phyloP scores from a whole-genome alignment of 2,113 vertebrate genomes.

The Apteryx mantelli region DNA sequence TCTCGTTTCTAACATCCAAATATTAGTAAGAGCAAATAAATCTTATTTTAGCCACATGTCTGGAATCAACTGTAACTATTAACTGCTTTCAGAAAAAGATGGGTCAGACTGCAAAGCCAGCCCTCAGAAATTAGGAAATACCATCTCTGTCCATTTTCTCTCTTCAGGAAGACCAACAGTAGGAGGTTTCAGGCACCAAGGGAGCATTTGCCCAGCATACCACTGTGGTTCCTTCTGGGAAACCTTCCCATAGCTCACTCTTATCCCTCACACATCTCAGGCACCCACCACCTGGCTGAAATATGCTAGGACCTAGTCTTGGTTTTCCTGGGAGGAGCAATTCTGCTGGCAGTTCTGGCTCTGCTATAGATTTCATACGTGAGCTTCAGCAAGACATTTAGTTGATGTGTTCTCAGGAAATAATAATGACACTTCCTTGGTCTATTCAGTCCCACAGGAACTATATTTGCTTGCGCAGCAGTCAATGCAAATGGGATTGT shows the following conservation, averaged over 20 bases:
- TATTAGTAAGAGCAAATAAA: neutral
- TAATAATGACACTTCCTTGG: fast-evolving
- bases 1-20: neutral
- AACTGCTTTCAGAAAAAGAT: neutral
- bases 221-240: neutral
- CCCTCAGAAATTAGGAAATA: neutral
- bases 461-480: neutral
- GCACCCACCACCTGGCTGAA: neutral
- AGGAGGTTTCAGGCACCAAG: neutral
- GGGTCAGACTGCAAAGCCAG: neutral
- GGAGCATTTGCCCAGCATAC: neutral
- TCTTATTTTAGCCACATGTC: neutral
- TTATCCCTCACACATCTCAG: neutral
- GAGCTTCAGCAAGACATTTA: neutral
- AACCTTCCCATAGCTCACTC: neutral
- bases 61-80: neutral
- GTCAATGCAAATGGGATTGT: neutral
- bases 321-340: neutral
- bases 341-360: neutral
- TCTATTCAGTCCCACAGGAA: neutral
- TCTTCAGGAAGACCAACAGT: neutral
- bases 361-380: neutral
- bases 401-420: neutral
- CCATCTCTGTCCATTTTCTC: neutral
- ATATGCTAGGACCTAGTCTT: neutral